Evolutionary conservation across 1,140 invertebrate genomes (phyloP).

Genomic region (Ooceraea biroi): DNA sequence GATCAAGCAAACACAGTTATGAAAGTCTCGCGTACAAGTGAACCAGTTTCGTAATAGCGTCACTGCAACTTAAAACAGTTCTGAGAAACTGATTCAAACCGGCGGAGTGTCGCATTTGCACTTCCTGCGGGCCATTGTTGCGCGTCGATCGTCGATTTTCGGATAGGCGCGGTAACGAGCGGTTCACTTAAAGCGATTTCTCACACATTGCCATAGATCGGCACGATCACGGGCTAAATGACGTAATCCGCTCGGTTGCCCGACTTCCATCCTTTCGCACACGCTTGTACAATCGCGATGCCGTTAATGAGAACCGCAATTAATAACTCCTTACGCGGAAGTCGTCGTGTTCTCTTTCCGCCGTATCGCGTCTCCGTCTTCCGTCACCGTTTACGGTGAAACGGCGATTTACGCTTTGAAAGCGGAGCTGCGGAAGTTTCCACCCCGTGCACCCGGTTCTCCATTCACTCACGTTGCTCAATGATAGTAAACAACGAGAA

Average conservation of each 20-base stretch:
- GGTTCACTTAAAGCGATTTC: constrained; percentile 28
- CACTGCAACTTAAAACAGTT: constrained; percentile 3
- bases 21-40: constrained; percentile 31
- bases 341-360: constrained; percentile 36
- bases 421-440: constrained; percentile 50
- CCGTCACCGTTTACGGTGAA: constrained; percentile 36
- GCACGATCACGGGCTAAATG: constrained; percentile 18
- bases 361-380: constrained; percentile 6
- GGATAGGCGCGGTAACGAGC: constrained; percentile 17
- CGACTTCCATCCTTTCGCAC: constrained; percentile 57
- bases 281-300: constrained; percentile 39
- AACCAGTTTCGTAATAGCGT: constrained; percentile 57
- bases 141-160: constrained; percentile 44
- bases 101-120: neutral
- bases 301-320: constrained; percentile 67
- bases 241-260: constrained; percentile 47
- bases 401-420: constrained; percentile 20
- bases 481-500: constrained; percentile 19
- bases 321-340: constrained; percentile 66
- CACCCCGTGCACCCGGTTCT: constrained; percentile 9
- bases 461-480: constrained; percentile 21
- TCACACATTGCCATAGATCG: constrained; percentile 59
- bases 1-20: neutral
- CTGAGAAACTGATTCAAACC: constrained; percentile 41
- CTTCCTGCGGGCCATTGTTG: constrained; percentile 19